Conservation (phyloP, 2,888 invertebrate genomes). For the Leucoptera coffeella region DNA sequence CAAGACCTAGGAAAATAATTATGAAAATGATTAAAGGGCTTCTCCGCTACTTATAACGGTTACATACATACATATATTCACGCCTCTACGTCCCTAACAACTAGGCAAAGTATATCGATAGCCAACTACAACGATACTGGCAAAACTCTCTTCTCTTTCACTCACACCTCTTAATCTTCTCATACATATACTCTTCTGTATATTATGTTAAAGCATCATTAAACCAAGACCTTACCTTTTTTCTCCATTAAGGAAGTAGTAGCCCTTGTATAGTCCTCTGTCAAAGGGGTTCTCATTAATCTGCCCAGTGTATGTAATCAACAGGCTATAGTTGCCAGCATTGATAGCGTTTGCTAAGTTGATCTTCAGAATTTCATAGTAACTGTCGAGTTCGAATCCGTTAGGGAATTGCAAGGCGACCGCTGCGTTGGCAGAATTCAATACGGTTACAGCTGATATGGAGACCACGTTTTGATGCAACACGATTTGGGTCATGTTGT, state of each 20-base stretch:
- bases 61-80: too few relatives aligned
- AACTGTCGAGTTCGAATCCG: conserved; percentile 19
- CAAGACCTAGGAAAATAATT: too few relatives aligned
- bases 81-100: too few relatives aligned
- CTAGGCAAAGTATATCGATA: too few relatives aligned
- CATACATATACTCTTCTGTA: too few relatives aligned
- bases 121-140: too few relatives aligned
- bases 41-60: too few relatives aligned
- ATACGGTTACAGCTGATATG: conserved; percentile 16
- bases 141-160: too few relatives aligned
- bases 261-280: conserved; percentile 38
- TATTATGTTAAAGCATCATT: too few relatives aligned
- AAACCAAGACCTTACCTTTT: too few relatives aligned
- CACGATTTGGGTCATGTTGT: conserved; percentile 23
- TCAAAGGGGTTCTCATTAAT: conserved; percentile 32
- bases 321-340: conserved; percentile 22
- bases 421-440: conserved; percentile 9
- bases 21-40: too few relatives aligned
- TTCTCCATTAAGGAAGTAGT: conserved; percentile 19
- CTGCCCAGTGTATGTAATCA: conserved; percentile 17
- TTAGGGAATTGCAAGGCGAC: conserved; percentile 15
- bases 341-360: conserved; percentile 17
- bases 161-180: too few relatives aligned
- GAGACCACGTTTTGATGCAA: conserved; percentile 31
- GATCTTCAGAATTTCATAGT: conserved; percentile 25